Conservation (phyloP, 2,888 invertebrate genomes). For the Tryphoninae sp. region DNA sequence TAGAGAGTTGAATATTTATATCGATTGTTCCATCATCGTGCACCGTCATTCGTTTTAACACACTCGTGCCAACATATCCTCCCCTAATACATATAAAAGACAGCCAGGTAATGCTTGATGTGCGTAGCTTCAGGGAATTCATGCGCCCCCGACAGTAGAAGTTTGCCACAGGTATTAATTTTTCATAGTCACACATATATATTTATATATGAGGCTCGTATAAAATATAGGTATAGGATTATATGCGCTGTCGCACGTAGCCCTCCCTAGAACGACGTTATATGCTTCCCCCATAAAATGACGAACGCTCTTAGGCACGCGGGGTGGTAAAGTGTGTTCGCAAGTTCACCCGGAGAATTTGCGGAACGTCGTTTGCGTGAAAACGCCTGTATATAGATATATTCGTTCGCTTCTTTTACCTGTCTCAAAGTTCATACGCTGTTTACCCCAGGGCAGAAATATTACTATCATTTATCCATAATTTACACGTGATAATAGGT, state of each 20-base stretch:
- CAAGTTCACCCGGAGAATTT: constrained; percentile 51
- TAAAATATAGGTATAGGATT: neutral
- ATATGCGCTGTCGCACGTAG: constrained; percentile 10
- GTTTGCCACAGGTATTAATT: constrained; percentile 56
- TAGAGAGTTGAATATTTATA: constrained; percentile 35
- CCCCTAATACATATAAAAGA: constrained; percentile 21
- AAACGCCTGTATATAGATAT: neutral
- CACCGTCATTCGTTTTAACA: constrained; percentile 22
- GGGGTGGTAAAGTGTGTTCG: constrained; percentile 51
- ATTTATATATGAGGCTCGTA: constrained; percentile 10
- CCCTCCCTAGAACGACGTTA: constrained; percentile 29
- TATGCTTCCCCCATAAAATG: constrained; percentile 46
- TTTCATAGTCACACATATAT: constrained; percentile 36
- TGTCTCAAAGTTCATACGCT: constrained; percentile 36
- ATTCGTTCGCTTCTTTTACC: neutral
- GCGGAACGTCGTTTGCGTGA: constrained; percentile 41
- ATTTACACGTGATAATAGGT: neutral
- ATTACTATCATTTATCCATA: constrained; percentile 22
- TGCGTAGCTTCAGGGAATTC: constrained; percentile 27
- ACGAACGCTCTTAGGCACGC: constrained; percentile 43
- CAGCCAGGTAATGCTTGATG: neutral
- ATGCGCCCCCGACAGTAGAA: constrained; percentile 25
- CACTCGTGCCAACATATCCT: neutral
- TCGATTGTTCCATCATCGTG: constrained; percentile 36
- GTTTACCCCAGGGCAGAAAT: constrained; percentile 27